Evolutionary conservation across 2,888 invertebrate genomes (phyloP).

Genomic region (Zygaena filipendulae): DNA sequence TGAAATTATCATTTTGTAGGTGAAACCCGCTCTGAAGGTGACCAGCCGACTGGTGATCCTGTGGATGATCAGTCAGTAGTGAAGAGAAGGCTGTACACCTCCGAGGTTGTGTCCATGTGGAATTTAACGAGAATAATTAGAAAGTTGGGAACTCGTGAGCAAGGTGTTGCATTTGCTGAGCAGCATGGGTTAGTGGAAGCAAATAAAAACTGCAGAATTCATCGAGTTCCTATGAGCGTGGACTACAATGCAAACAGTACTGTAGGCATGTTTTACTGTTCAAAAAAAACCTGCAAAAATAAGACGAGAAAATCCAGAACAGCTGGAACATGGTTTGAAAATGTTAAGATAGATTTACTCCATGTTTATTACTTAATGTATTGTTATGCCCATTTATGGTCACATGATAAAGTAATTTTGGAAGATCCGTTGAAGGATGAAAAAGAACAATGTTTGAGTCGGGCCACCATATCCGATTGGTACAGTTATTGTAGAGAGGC

Average conservation of each 20-base stretch:
- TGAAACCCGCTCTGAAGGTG: too few species aligned
- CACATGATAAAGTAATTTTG: slow-evolving; percentile 1
- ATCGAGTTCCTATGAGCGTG: neutral
- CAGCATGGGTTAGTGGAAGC: neutral
- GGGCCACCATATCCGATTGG: slow-evolving; percentile 10
- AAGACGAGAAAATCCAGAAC: neutral
- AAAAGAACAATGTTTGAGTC: slow-evolving; percentile 1
- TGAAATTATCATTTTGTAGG: too few species aligned
- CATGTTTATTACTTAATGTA: slow-evolving; percentile 10
- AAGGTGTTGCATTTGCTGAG: neutral
- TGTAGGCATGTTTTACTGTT: neutral
- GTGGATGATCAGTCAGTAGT: too few species aligned
- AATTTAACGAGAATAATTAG: neutral
- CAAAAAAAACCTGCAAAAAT: neutral
- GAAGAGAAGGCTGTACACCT: too few species aligned
- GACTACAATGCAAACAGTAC: neutral
- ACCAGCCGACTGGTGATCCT: too few species aligned
- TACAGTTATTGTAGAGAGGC: slow-evolving; percentile 16
- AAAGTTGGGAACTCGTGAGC: neutral
- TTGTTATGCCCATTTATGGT: slow-evolving; percentile 1
- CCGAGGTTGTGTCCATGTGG: neutral
- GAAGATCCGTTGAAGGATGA: slow-evolving; percentile 4
- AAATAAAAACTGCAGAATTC: neutral
- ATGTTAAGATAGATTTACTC: slow-evolving; percentile 6
- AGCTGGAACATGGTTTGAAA: slow-evolving; percentile 11